Evolutionary conservation across 2,113 vertebrate genomes (phyloP).

Genomic region (Illadopsis cleaveri): DNA sequence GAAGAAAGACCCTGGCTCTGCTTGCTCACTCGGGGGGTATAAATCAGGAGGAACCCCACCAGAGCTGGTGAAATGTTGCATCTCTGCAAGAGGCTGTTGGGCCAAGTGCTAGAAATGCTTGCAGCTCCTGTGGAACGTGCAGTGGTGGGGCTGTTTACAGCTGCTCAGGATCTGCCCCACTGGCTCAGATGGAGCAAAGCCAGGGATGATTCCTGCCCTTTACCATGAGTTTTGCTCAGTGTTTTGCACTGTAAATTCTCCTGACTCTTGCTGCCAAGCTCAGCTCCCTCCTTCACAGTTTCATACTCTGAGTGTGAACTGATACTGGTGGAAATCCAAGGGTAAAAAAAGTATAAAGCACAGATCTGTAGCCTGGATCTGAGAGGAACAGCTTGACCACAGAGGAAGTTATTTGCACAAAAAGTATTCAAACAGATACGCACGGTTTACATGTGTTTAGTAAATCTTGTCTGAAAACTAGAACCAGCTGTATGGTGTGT

Average conservation of each 20-base stretch:
- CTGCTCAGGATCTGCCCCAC: constrained; percentile 21
- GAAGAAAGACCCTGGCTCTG: constrained; percentile 16
- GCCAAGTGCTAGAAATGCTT: not conserved
- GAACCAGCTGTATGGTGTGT: constrained; percentile 59
- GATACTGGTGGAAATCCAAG: constrained; percentile 65
- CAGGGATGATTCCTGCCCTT: constrained; percentile 37
- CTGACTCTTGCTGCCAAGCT: constrained; percentile 43
- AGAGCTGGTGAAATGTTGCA: not conserved
- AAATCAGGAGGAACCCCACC: not conserved
- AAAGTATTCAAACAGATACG: constrained; percentile 70
- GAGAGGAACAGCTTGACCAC: constrained; percentile 65
- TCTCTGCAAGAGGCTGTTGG: not conserved
- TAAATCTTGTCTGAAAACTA: constrained; percentile 70
- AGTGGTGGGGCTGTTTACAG: not conserved
- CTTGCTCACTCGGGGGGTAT: not conserved
- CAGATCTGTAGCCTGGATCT: constrained; percentile 44
- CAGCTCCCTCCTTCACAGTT: constrained; percentile 51
- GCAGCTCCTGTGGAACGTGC: not conserved
- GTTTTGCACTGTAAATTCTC: constrained; percentile 38
- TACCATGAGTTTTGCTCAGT: not conserved
- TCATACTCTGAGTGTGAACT: constrained; percentile 29
- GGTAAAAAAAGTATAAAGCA: constrained; percentile 46
- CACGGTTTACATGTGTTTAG: constrained; percentile 72
- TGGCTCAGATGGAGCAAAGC: not conserved
- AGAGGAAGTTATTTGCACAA: constrained; percentile 69